Conservation (phyloP, 2,797 vertebrate species). For the Notolepis coatsorum region DNA sequence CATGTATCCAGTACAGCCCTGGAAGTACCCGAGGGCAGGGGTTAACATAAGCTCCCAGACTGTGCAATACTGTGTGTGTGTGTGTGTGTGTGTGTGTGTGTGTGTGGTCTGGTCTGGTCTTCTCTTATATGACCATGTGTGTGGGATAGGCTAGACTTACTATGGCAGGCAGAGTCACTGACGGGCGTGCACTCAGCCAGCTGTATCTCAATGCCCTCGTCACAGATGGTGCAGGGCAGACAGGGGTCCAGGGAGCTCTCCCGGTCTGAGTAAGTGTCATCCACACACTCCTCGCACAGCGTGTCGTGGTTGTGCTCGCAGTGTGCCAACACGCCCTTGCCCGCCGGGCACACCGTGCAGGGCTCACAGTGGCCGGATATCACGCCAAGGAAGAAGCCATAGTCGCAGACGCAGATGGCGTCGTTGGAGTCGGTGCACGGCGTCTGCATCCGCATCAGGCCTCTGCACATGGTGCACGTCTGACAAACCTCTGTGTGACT, state of each 20-base stretch:
- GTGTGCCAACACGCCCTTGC: slow-evolving; percentile 84
- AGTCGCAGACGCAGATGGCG: slow-evolving; percentile 89
- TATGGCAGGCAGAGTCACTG: slow-evolving; percentile 86
- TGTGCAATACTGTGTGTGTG: slow-evolving; percentile 2
- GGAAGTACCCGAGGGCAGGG: slow-evolving; percentile 2
- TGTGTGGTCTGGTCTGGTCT: not conserved
- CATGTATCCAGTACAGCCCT: slow-evolving; percentile 9
- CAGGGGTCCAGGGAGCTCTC: slow-evolving; percentile 95
- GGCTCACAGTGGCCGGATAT: slow-evolving; percentile 70
- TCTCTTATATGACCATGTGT: not conserved
- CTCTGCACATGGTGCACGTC: slow-evolving; percentile 87
- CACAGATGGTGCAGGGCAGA: slow-evolving; percentile 94
- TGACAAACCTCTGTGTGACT: slow-evolving; percentile 89
- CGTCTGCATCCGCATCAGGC: slow-evolving; percentile 90
- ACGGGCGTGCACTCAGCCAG: slow-evolving; percentile 79
- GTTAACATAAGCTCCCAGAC: slow-evolving; percentile 3
- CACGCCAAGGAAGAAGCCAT: slow-evolving; percentile 83
- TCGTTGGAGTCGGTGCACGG: slow-evolving; percentile 96
- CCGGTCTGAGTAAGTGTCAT: slow-evolving; percentile 90
- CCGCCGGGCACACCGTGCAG: slow-evolving; percentile 86
- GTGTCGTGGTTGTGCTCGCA: slow-evolving; percentile 88
- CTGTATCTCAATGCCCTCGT: slow-evolving; percentile 84
- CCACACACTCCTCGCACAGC: slow-evolving; percentile 88
- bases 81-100: slow-evolving; percentile 21
- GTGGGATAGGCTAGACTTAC: slow-evolving; percentile 75